A percentile compares a stretch with the other conserved stretches of the same genome.
phyloP scores from a whole-genome alignment of 2,888 invertebrate species.

The Rapana venosa region DNA sequence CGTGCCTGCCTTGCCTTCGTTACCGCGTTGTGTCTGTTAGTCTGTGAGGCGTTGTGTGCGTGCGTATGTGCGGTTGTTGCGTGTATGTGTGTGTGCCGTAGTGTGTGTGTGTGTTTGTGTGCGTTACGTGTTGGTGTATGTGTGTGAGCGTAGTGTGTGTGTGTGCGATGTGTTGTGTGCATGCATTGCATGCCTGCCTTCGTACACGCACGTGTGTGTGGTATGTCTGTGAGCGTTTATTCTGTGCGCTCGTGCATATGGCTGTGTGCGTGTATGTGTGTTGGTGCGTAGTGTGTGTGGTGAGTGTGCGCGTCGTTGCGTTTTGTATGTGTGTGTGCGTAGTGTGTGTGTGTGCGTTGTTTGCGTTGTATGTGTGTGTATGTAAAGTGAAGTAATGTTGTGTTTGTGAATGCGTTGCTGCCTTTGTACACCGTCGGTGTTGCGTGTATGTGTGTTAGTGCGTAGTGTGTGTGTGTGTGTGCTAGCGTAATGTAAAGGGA shows the following conservation, averaged over 20 bases:
- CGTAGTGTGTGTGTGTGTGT: constrained; percentile 31
- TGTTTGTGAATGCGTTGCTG: constrained; percentile 4
- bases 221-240: too few relatives aligned
- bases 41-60: too few relatives aligned
- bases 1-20: too few relatives aligned
- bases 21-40: too few relatives aligned
- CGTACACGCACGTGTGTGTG: background rate
- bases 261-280: background rate
- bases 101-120: background rate
- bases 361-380: constrained; percentile 28
- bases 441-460: background rate
- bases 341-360: constrained; percentile 24
- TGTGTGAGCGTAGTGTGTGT: background rate
- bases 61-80: too few relatives aligned
- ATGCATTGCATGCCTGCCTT: background rate
- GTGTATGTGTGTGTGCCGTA: too few relatives aligned
- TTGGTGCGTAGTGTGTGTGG: background rate
- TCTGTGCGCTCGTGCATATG: background rate
- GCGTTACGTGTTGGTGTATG: background rate
- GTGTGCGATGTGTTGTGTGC: background rate
- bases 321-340: background rate
- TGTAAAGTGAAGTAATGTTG: background rate
- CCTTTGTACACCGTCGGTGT: background rate
- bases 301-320: background rate
- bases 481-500: constrained; percentile 19